Conservation (phyloP, 2,888 invertebrate species). For the Dioctria rufipes region DNA sequence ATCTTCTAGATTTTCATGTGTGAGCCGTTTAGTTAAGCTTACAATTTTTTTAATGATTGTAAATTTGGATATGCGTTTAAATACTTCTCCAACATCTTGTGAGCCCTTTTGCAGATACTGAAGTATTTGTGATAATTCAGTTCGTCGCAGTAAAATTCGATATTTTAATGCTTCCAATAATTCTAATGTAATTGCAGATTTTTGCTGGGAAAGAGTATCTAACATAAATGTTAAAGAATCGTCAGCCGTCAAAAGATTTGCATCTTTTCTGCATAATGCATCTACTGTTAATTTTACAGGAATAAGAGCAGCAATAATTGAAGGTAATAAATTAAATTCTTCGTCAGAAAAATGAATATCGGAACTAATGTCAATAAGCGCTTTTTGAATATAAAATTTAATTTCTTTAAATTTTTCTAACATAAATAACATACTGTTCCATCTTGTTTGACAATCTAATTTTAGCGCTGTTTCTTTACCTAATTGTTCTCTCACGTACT, state of each 20-base stretch:
- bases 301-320: not conserved
- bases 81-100: not conserved
- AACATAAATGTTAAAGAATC: conserved; percentile 26
- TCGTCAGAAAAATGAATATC: conserved; percentile 49
- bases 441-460: conserved; percentile 58
- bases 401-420: conserved; percentile 57
- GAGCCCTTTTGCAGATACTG: not conserved
- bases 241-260: conserved; percentile 16
- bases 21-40: not conserved
- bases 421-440: conserved; percentile 56
- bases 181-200: not conserved
- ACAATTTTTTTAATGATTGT: too few relatives aligned
- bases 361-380: conserved; percentile 59
- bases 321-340: conserved; percentile 1
- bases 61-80: too few relatives aligned
- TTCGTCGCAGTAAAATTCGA: conserved; percentile 15
- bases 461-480: conserved; percentile 53
- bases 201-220: not conserved
- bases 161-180: not conserved
- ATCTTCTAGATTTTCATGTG: not conserved
- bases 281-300: conserved; percentile 24
- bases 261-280: conserved; percentile 20
- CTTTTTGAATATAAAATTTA: conserved; percentile 59
- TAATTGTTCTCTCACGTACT: conserved; percentile 52
- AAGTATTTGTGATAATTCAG: conserved; percentile 48